Conservation (phyloP, 2,888 invertebrate species). For the Parnassius smintheus region DNA sequence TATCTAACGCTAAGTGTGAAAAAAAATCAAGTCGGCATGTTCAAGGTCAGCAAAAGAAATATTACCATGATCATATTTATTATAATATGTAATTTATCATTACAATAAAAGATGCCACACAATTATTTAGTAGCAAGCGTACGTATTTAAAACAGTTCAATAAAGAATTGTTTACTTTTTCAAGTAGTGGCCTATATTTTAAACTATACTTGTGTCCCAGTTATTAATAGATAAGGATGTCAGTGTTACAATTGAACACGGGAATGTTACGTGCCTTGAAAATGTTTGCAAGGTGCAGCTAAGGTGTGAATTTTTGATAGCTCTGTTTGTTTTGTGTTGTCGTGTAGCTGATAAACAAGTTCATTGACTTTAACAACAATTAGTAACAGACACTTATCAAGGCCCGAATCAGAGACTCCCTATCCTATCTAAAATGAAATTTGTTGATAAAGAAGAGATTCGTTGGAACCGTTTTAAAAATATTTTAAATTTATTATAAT, state of each 20-base stretch:
- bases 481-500: too few species aligned
- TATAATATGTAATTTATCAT: too few species aligned
- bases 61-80: too few species aligned
- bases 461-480: too few species aligned
- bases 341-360: constrained; percentile 9
- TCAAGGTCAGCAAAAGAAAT: too few species aligned
- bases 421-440: constrained; percentile 1
- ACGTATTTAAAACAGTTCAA: too few species aligned
- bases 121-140: too few species aligned
- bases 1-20: too few species aligned
- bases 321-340: constrained; percentile 15
- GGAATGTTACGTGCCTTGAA: constrained; percentile 1
- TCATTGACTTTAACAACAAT: constrained; percentile 21
- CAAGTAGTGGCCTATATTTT: not conserved
- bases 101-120: too few species aligned
- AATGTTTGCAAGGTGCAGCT: not conserved
- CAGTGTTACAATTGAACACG: constrained; percentile 3
- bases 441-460: not conserved
- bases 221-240: constrained; percentile 20
- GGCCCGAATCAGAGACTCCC: not conserved
- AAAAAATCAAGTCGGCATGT: too few species aligned
- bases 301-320: constrained; percentile 23
- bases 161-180: too few species aligned
- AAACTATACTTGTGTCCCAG: not conserved
- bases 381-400: constrained; percentile 8